These are phyloP conservation scores for Dromius quadrimaculatus DNA, from an alignment of 2,888 invertebrate species.

Conservation along the genomic window DNA sequence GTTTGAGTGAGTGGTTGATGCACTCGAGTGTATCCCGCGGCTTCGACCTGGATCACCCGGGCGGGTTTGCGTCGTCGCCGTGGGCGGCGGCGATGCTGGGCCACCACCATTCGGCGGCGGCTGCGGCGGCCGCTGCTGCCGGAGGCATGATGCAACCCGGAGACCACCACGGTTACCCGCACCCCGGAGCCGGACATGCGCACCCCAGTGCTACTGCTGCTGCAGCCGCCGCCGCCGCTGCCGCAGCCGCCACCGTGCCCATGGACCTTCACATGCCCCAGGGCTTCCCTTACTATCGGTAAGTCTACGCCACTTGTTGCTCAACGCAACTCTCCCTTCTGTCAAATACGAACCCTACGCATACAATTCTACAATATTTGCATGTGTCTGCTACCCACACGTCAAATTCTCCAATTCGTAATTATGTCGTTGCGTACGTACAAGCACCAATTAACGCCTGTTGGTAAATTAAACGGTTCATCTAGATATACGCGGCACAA, in stretches of 20 bases:
- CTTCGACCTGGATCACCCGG: conserved; percentile 80
- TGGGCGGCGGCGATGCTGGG: conserved; percentile 82
- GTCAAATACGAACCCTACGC: neutral
- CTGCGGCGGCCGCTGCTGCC: conserved; percentile 65
- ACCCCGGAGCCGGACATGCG: conserved; percentile 71
- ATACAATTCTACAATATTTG: neutral
- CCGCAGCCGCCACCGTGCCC: conserved; percentile 74
- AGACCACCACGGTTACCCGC: conserved; percentile 72
- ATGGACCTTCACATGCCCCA: conserved; percentile 95
- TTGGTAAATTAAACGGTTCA: conserved; percentile 26
- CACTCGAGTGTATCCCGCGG: conserved; percentile 63
- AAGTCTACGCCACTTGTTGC: conserved; percentile 61
- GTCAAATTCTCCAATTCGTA: conserved; percentile 10
- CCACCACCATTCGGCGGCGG: conserved; percentile 68
- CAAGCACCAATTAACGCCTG: conserved; percentile 19
- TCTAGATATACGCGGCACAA: conserved; percentile 25
- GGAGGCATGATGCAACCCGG: conserved; percentile 66
- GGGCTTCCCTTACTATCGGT: conserved; percentile 93
- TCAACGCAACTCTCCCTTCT: neutral
- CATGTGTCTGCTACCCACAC: neutral
- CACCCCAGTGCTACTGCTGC: conserved; percentile 67
- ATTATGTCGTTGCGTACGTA: conserved; percentile 15
- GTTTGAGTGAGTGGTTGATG: conserved; percentile 58
- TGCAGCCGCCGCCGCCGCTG: conserved; percentile 68
- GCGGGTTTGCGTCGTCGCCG: conserved; percentile 78